A percentile compares a stretch with the other conserved stretches of the same genome.
Evolutionary conservation across 2,113 vertebrate species (phyloP).

Genomic region (Brachirus orientalis): DNA sequence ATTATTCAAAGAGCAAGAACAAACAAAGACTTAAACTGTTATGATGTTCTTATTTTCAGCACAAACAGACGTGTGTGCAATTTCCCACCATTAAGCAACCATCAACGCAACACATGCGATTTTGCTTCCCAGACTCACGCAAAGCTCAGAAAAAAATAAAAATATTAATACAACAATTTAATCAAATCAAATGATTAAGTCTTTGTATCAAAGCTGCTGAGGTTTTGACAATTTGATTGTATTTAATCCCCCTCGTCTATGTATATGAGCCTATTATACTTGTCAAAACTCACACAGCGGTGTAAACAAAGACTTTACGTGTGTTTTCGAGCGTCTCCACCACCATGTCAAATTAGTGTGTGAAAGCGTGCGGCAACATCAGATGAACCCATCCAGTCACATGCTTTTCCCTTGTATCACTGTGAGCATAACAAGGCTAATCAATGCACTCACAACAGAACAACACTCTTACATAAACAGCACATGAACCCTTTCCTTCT

Average conservation of each 20-base stretch:
- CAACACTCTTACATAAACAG: not conserved
- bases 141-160: no score
- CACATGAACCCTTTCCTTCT: not conserved
- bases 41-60: not conserved
- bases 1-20: slow-evolving; percentile 21
- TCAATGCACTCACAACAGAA: slow-evolving; percentile 21
- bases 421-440: slow-evolving; percentile 13
- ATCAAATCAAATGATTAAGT: no score
- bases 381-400: slow-evolving; percentile 30
- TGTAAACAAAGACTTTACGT: no score
- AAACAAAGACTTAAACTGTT: slow-evolving; percentile 27
- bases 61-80: not conserved
- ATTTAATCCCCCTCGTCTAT: not conserved
- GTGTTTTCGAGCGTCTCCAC: not conserved
- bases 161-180: no score
- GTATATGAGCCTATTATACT: no score
- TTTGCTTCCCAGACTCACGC: no score
- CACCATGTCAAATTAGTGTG: slow-evolving; percentile 2
- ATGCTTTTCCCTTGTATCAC: slow-evolving; percentile 9
- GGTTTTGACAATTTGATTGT: not conserved
- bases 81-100: slow-evolving; percentile 5
- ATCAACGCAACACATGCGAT: no score
- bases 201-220: no score
- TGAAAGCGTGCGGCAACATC: no score
- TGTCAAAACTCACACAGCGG: no score